Conservation (phyloP, 2,797 vertebrate species). For the Molossus molossus region DNA sequence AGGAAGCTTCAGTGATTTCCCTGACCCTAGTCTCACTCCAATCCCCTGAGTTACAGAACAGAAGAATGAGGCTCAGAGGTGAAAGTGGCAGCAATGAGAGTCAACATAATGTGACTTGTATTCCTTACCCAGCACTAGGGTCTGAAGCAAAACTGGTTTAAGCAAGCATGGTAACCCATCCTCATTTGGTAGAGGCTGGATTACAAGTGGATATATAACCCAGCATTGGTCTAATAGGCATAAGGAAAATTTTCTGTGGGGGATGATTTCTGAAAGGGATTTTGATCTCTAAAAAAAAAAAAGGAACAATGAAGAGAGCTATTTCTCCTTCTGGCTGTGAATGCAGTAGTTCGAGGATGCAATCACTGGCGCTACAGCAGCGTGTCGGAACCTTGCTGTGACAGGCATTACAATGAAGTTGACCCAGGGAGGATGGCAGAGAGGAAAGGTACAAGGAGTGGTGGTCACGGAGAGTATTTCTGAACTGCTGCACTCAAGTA, state of each 20-base stretch:
- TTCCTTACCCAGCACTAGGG: neutral
- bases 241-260: neutral
- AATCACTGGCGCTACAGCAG: neutral
- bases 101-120: neutral
- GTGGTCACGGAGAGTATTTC: neutral
- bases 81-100: neutral
- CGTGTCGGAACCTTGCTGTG: neutral
- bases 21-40: neutral
- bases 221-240: neutral
- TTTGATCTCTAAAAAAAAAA: neutral
- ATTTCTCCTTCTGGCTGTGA: neutral
- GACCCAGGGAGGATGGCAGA: neutral
- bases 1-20: conserved; percentile 20
- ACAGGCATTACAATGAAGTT: neutral
- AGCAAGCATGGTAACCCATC: neutral
- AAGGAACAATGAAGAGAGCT: neutral
- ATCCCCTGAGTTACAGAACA: neutral
- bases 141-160: neutral
- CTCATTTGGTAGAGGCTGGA: neutral
- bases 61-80: neutral
- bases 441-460: neutral
- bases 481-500: neutral
- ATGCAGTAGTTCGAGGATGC: neutral
- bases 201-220: neutral
- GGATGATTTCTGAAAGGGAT: conserved; percentile 26